Conservation (phyloP, 2,113 vertebrate species). For the Chinchilla lanigera region DNA sequence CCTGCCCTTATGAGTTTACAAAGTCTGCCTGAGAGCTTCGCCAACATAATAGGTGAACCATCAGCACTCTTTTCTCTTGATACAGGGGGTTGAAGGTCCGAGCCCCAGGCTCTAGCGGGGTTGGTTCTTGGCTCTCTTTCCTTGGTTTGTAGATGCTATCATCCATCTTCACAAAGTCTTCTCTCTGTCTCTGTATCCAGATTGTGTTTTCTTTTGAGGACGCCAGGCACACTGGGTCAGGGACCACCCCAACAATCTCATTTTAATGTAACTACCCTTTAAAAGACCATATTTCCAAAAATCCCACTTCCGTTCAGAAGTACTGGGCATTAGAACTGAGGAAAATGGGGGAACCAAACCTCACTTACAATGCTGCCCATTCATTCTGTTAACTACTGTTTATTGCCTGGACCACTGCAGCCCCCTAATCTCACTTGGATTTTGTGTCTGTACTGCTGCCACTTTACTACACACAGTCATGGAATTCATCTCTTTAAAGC, state of each 20-base stretch:
- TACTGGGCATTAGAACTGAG: neutral
- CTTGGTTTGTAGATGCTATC: neutral
- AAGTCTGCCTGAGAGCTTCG: neutral
- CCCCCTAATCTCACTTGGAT: neutral
- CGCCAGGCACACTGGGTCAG: neutral
- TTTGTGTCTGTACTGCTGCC: neutral
- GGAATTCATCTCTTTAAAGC: neutral
- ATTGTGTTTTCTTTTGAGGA: conserved; percentile 14
- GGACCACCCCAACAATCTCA: neutral
- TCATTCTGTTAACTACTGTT: neutral
- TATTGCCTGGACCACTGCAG: neutral
- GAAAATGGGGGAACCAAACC: too few species aligned
- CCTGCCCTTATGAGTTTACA: neutral
- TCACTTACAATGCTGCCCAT: neutral
- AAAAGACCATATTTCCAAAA: neutral
- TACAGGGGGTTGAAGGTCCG: neutral
- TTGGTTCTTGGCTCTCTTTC: neutral
- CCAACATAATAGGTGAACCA: too few species aligned
- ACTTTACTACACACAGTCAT: neutral
- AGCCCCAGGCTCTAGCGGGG: neutral
- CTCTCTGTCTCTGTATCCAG: neutral
- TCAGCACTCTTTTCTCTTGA: neutral
- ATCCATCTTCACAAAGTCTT: neutral
- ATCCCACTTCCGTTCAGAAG: neutral
- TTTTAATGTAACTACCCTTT: neutral